Evolutionary conservation across 2,888 invertebrate species (phyloP), one percentile per base, ranked within the genome.

Genomic region (Hydropsyche betteni): DNA sequence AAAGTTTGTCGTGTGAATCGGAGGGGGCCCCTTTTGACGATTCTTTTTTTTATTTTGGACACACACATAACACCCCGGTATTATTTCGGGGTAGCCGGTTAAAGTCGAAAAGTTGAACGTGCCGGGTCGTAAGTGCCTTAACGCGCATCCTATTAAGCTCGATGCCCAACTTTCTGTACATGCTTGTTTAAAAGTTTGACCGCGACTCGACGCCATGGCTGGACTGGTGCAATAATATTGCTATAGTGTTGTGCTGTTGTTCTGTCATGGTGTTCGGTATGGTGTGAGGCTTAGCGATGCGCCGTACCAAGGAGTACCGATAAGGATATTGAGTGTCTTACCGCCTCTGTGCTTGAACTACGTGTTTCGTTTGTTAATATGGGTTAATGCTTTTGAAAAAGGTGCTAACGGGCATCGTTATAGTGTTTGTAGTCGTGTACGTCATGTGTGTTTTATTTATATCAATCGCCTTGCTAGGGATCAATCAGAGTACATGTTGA

Each of bases 151-250:
- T 64, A 36, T 64, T 64, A 14, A 55, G 44, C 44, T 4, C 10
- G 12, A 6, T 16, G 53, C 16, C 24, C 24, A 58, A 58, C 58
- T 58, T 58, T 24, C 14, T 5, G 58, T 58, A 24, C 58, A 58
- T 4, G 44, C 58, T 16, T 58, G 24, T 58, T 58, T 58, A 58
- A 58, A 58, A 58, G 58, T 58, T 58, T 58, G 58, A 58, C 58
- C 58, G 24, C 58, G 58, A 24, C 58, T 58, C 16, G 24, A 58
- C 24, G 24, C 24, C 8, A 58, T 14, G 16, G 16, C 24, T 6
- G 58, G 44, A 44, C 58, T 58, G 8, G 5, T 58, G 58, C 14
- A 44, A 44, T 44, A 6, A 44, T 44, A 10, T 44, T 8, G 10
- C 44, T 44, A 44, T 44, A 10, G 7, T 44, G 44, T 10, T 6